These are phyloP conservation scores for Caenorhabditis panamensis DNA, from an alignment of 2,888 invertebrate genomes.

Conservation along the genomic window DNA sequence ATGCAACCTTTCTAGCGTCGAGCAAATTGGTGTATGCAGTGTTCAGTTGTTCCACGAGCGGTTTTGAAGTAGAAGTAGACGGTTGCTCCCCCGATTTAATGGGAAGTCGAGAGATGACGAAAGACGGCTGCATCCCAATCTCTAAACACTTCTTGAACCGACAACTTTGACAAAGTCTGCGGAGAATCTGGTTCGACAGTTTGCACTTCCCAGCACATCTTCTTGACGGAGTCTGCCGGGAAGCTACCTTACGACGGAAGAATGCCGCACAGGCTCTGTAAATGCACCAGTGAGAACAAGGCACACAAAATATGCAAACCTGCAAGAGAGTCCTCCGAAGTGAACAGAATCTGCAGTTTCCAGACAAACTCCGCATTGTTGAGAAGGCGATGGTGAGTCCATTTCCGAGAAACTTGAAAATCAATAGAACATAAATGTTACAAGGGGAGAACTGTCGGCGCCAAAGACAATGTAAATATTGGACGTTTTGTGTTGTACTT, in stretches of 20 bases:
- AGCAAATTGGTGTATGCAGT: not conserved
- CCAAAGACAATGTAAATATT: too few species aligned
- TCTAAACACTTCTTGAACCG: conserved; percentile 36
- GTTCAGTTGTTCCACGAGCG: not conserved
- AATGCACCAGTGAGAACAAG: not conserved
- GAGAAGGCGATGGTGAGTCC: too few species aligned
- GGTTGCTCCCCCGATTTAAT: not conserved
- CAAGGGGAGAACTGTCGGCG: too few species aligned
- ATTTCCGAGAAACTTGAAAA: too few species aligned
- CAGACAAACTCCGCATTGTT: too few species aligned
- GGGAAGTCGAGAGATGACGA: conserved; percentile 20
- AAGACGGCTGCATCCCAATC: conserved; percentile 41
- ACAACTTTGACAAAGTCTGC: conserved; percentile 41
- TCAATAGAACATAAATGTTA: too few species aligned
- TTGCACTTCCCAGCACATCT: conserved; percentile 38
- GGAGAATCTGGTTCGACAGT: conserved; percentile 14
- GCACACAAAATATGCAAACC: too few species aligned
- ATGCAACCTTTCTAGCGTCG: not conserved
- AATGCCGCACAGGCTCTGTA: conserved; percentile 55
- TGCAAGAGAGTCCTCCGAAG: too few species aligned
- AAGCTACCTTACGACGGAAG: conserved; percentile 41
- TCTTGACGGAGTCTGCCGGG: not conserved
- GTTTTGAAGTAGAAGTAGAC: not conserved
- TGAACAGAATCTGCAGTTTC: too few species aligned
- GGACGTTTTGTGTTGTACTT: too few species aligned